phyloP scores from a whole-genome alignment of 2,888 invertebrate genomes.

The Gryllus longicercus region DNA sequence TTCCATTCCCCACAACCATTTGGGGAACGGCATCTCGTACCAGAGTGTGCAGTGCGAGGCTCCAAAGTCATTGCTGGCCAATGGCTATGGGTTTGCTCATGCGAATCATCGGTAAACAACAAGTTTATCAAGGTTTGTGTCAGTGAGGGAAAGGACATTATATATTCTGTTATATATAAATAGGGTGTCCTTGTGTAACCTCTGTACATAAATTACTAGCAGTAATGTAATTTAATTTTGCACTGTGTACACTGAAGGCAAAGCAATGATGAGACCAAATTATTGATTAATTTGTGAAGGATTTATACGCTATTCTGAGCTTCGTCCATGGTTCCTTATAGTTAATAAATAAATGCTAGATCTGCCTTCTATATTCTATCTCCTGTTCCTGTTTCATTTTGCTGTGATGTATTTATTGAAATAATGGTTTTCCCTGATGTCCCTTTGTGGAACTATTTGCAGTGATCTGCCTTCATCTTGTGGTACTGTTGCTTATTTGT shows the following conservation, averaged over 20 bases:
- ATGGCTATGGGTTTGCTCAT: neutral
- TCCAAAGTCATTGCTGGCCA: slow-evolving; percentile 5
- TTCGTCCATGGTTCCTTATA: neutral
- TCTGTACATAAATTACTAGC: neutral
- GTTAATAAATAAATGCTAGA: neutral
- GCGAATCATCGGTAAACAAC: neutral
- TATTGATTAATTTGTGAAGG: neutral
- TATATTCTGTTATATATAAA: neutral
- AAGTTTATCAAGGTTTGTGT: neutral
- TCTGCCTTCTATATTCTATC: neutral
- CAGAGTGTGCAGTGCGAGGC: slow-evolving; percentile 1
- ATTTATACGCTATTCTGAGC: neutral
- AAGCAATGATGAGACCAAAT: neutral
- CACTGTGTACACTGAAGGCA: neutral
- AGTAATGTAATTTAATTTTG: too few species aligned
- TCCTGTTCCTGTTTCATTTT: neutral
- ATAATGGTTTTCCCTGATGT: neutral
- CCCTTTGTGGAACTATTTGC: neutral
- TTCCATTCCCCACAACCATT: neutral
- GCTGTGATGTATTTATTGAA: neutral
- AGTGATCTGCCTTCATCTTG: slow-evolving; percentile 17
- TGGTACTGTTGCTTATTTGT: slow-evolving; percentile 25
- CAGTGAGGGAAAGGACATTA: neutral
- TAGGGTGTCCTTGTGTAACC: neutral
- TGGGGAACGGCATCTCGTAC: neutral